Evolutionary conservation across 30 jellyfish, hydroid and myxozoan species (phyloP).

Genomic region (Clytia hemisphaerica): DNA sequence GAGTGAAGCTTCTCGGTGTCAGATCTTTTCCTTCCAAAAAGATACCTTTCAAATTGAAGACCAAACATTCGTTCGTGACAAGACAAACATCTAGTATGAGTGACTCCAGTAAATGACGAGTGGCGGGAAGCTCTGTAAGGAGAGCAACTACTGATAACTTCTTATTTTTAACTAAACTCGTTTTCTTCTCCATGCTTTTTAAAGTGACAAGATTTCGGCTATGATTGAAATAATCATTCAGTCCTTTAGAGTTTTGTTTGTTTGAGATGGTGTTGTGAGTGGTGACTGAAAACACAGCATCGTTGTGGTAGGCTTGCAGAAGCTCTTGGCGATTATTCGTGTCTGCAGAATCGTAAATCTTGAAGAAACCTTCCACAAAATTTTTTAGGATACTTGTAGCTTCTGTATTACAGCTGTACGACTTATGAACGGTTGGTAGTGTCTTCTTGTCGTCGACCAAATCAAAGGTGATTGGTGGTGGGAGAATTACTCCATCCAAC

Average conservation of each 20-base stretch:
- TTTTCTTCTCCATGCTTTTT: constrained; percentile 29
- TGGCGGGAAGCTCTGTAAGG: constrained; percentile 62
- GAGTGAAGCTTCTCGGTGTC: constrained; percentile 47
- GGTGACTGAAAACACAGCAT: constrained; percentile 60
- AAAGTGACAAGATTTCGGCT: constrained; percentile 46
- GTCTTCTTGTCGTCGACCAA: constrained; percentile 47
- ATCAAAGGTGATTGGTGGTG: constrained; percentile 55
- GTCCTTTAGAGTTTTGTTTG: constrained; percentile 1
- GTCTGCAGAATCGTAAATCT: constrained; percentile 41
- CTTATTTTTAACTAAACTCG: constrained; percentile 41
- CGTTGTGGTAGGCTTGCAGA: constrained; percentile 62
- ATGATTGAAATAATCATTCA: constrained; percentile 45
- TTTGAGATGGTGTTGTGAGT: constrained; percentile 37
- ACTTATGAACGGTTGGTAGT: constrained; percentile 45
- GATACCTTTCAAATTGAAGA: constrained; percentile 27
- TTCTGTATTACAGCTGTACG: neutral
- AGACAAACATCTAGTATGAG: constrained; percentile 53
- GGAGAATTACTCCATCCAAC: constrained; percentile 68
- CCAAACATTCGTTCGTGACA: constrained; percentile 31
- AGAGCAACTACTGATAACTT: constrained; percentile 69
- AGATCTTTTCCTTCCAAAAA: constrained; percentile 25
- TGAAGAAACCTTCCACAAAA: constrained; percentile 39
- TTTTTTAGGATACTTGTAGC: constrained; percentile 4
- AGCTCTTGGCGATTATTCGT: constrained; percentile 70
- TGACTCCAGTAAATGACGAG: constrained; percentile 49